Base-by-base conservation (phyloP, 1,140 invertebrate species). In the Leptinotarsa undecemlineata region DNA sequence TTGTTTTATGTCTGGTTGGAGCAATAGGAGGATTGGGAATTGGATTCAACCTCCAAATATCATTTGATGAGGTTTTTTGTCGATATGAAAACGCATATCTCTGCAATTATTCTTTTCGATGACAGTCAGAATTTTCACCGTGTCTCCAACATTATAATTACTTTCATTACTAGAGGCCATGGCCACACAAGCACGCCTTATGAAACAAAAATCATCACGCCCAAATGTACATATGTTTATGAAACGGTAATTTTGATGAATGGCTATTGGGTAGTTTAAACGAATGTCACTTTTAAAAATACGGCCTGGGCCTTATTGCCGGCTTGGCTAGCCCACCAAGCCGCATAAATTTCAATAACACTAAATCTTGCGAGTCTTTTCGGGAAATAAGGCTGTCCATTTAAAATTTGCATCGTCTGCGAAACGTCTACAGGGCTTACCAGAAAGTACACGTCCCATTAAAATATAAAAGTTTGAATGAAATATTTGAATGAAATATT, bases 291-390 rank as follows among this genome's bases (percentile, higher is more conserved):
- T 67, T 23, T 42, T 26, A 57, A 57, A 42, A 67, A 75, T 75
- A 72, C 62, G 74, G 33, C 23, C 20, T 17, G 33, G 62, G 48
- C 66, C 68, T 51, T 68, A 69, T 74, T 74, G 48, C 47, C 66
- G 33, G 72, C 19, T 57, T 48, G 48, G 69, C 63, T 68, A 17
- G 60, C 68, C 68, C 69, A 71, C 61, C n/a, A 48, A 23, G 68
- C 57, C 57, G 74, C 62, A 71, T 75, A 75, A 75, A 75, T 75
- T 75, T 71, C 68, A 75, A 75, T 75, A 71, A 75, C 71, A 66
- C 62, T 75, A 75, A 75, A 75, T 75, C 74, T 75, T 66, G 48
- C 74, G 47, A 48, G 61, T n/a, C 61, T 48, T 61, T 75, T 74
- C 64, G 19, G 33, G 69, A 71, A 75, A 75, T 68, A 61, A 47